Base-by-base conservation (phyloP, 1,140 invertebrate genomes). In the Euura saliciscinereae region DNA sequence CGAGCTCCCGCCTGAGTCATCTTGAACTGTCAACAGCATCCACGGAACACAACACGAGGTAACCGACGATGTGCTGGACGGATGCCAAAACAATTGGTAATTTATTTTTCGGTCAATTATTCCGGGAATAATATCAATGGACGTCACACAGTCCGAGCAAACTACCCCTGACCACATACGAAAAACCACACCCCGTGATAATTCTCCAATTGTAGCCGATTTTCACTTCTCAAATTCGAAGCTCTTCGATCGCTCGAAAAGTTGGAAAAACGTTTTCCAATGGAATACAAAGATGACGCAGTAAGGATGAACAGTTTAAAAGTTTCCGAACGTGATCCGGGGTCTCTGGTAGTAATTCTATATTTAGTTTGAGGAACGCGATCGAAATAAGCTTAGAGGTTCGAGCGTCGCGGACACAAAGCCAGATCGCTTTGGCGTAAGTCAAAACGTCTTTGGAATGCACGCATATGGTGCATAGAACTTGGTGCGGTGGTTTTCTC, bases 401-500 rank as follows among this genome's bases (percentile, higher is more conserved):
- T 28, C 11, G 28, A 28, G 66, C 28, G 8, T 78, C 70, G 59
- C 77, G 79, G 80, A 82, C 83, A 86, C 84, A 84, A 86, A 86
- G 85, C 82, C 80, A 73, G 79, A 84, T 87, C 85, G 82, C 82
- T 86, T 86, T 84, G 81, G 84, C 83, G 84, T 86, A 85, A 84
- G 83, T 87, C 83, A 86, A 86, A 86, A 86, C 78, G 28, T 28
- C 78, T 82, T 80, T 79, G 78, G 77, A 80, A 82, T 80, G 80
- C 76, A 68, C 73, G 78, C 78, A 80, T 77, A 82, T 81, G 79
- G 78, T 73, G 72, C 70, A 74, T 69, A 71, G 71, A 69, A 59
- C 67, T 64, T 64, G 67, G 66, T 45, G 71, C 77, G 79, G 77
- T 75, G 73, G 78, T 68, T 79, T 72, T 74, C 10, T 79, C 73